phyloP scores from a whole-genome alignment of 2,888 invertebrate genomes.

The Aphodius sticticus region DNA sequence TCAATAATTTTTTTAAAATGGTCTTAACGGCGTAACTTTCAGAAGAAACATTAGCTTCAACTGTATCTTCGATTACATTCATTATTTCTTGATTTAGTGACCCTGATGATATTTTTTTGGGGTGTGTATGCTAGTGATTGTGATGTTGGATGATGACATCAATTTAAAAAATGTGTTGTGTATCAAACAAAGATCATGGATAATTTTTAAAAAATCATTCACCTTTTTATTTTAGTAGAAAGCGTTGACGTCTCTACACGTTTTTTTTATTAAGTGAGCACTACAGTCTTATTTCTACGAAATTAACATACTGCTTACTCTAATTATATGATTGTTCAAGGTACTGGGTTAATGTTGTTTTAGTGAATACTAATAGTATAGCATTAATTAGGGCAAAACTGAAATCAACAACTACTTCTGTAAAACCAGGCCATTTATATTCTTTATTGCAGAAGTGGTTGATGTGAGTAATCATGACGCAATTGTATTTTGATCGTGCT shows the following conservation, averaged over 20 bases:
- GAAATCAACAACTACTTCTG: slow-evolving; percentile 18
- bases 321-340: neutral
- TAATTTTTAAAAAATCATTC: neutral
- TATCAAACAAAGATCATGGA: neutral
- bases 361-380: neutral
- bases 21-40: neutral
- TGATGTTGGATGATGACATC: neutral
- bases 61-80: neutral
- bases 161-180: neutral
- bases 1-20: neutral
- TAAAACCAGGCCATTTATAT: slow-evolving; percentile 7
- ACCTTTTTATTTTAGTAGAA: too few species aligned
- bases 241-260: neutral
- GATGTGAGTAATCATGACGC: neutral
- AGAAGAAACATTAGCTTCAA: neutral
- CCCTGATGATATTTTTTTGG: neutral
- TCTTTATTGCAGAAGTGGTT: slow-evolving; percentile 19
- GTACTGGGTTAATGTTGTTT: neutral
- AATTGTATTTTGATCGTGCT: slow-evolving; percentile 15
- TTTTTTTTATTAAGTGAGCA: neutral
- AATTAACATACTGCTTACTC: too few species aligned
- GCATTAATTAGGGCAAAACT: slow-evolving; percentile 29
- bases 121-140: neutral
- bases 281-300: neutral
- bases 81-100: neutral